Evolutionary conservation across 2,113 vertebrate genomes (phyloP).

Genomic region (Numenius arquata): DNA sequence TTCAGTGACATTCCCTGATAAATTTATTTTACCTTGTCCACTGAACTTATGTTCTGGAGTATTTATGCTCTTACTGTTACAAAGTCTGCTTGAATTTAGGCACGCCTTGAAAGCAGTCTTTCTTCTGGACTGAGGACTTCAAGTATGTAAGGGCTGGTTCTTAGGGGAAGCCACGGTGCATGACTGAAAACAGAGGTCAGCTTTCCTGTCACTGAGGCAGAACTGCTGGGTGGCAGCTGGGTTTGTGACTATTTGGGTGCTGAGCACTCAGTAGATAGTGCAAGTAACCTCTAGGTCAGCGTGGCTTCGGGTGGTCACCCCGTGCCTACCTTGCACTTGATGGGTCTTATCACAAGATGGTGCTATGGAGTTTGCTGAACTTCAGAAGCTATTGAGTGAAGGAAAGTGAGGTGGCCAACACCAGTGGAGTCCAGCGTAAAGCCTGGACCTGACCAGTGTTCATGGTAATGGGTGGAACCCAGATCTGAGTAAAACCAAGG

Average conservation of each 20-base stretch:
- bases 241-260: background rate
- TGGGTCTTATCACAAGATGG: constrained; percentile 47
- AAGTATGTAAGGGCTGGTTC: background rate
- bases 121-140: background rate
- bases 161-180: background rate
- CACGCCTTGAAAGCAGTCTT: background rate
- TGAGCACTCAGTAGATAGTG: background rate
- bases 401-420: background rate
- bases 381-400: background rate
- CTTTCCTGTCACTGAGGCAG: background rate
- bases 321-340: background rate
- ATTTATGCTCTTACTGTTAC: background rate
- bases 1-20: background rate
- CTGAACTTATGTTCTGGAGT: background rate
- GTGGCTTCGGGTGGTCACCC: background rate
- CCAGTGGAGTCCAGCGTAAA: background rate
- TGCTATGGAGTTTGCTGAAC: constrained; percentile 30
- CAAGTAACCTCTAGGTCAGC: rapidly evolving
- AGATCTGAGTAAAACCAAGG: background rate
- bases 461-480: rapidly evolving
- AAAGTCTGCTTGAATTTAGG: background rate
- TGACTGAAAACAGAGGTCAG: background rate
- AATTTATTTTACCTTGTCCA: background rate
- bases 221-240: background rate
- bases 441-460: background rate